Evolutionary conservation across 2,797 vertebrate genomes (phyloP), one percentile per base, ranked within the genome.

Genomic region (Phoeniculus purpureus): DNA sequence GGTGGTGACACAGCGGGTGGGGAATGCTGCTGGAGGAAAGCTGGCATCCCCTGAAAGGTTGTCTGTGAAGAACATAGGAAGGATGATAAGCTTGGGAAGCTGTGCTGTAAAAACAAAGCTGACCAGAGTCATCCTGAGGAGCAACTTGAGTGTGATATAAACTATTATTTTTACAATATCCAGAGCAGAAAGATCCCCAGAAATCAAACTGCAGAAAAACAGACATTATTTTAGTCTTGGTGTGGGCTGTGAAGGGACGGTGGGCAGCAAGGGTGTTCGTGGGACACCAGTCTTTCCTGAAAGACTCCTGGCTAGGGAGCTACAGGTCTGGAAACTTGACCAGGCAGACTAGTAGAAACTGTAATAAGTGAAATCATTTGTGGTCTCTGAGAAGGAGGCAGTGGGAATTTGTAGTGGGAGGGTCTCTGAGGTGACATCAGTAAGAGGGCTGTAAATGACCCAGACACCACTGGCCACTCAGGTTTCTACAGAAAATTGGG

Each of bases 181-280:
- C n/a, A 31, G 27, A 82, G 67, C 47, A 86, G 56, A 65, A 75
- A n/a, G 7, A n/a, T 4, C 5, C 8, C 7, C 27, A 45, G 60
- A 68, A 70, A 62, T 80, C 34, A 23, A 23, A 26, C 16, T 59
- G 51, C 21, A 70, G 64, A 66, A 76, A 76, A 85, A n/a, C 1
- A 5, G 25, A 62, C 37, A 25, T 50, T n/a, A 4, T 27, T 10
- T 52, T 31, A 22, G 22, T 60, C 71, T 76, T 76, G 9, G 22
- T 15, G 31, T 2, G 48, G 11, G 31, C 11, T 0, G 1, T 20
- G 37, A 77, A 45, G 1, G 0, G 51, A 70, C 51, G 27, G 10
- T 0, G 6, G n/a, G 37, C 14, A 3, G 43, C 62, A 34, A 40
- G 51, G 19, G 65, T 79, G 54, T 64, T 47, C 0, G 0, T 58